Evolutionary conservation across 2,888 invertebrate genomes (phyloP), one percentile per base, ranked within the genome.

Genomic region (Drosophila formosana): DNA sequence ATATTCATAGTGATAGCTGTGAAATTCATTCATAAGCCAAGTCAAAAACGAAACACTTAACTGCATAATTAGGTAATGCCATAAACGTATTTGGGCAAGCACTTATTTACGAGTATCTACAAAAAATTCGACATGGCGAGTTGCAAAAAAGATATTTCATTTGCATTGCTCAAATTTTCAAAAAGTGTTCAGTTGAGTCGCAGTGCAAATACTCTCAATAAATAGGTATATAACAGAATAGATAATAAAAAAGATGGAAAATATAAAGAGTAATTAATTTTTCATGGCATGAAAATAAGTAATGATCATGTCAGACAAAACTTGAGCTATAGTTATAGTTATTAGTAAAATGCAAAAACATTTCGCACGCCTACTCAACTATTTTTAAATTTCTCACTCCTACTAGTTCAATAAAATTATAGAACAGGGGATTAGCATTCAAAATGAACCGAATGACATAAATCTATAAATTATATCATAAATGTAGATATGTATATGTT

Each of bases 11-110:
- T 25, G 2, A 46, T 34, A 13, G 13, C 32, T 32, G 8, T 9
- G 25, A 56, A 46, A 34, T 7, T 23, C 30, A 41, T 55, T 30
- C 25, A 32, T 32, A 55, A 45, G 30, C 34, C 13, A 4, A 8
- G 25, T 2, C 2, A 56, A 37, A 25, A 56, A 9, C 26, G 11
- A 46, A 46, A 46, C 25, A 28, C 25, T 23, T n/a, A n/a, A 8
- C 53, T 32, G 30, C 32, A 43, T 43, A 55, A 55, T 45, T 55
- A 25, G 32, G 8, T 32, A 45, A 11, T 6, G 1, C 18, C 4
- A 30, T 13, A 50, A 60, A 50, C 41, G 41, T 25, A 49, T 49
- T 49, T 23, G 13, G 9, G 8, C 1, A 26, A 28, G 28, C 25
- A 6, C 11, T 18, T 32, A 43, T n/a, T 30, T 3, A 18, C 18